Evolutionary conservation across 2,797 vertebrate genomes (phyloP), one percentile per base, ranked within the genome.

Genomic region (Selene dorsalis): DNA sequence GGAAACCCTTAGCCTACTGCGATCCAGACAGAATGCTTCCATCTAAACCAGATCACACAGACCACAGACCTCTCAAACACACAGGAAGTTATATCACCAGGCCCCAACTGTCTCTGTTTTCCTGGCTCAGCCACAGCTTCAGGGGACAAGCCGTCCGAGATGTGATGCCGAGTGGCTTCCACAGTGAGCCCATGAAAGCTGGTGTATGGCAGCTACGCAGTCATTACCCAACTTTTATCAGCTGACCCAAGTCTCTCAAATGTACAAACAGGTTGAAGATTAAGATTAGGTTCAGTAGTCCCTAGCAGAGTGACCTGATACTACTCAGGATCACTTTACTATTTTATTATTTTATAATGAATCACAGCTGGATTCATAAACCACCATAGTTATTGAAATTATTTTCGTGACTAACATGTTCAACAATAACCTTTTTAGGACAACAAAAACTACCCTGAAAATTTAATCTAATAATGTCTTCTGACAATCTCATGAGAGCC

Each of bases 1-100:
- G 86, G 89, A 92, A 92, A 88, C 80, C 71, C 66, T 0, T 83
- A 85, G 83, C 80, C 88, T 77, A 81, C 87, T 88, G 84, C 30
- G 74, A 90, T 92, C 83, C 89, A 91, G 92, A 92, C 89, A 90
- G 77, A 92, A 88, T 22, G 72, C 84, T 92, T 93, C 92, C 90
- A 88, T 88, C 84, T 55, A 88, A 87, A 88, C 89, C 91, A 93
- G 91, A 94, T 93, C 92, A 94, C 81, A 94, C 66, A 80, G 85
- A 93, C 92, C 93, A 90, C 93, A 92, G 89, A 69, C 80, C 84
- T 86, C 75, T 86, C 89, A 89, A 92, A 92, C 89, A 87, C 84
- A 87, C 86, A 90, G 87, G 90, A 90, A 87, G 90, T 93, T 91
- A 90, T 85, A 89, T 89, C 89, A 91, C 77, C 81, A 83, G 76